Evolutionary conservation across 1,140 invertebrate genomes (phyloP).

Genomic region (Gerris buenoi): DNA sequence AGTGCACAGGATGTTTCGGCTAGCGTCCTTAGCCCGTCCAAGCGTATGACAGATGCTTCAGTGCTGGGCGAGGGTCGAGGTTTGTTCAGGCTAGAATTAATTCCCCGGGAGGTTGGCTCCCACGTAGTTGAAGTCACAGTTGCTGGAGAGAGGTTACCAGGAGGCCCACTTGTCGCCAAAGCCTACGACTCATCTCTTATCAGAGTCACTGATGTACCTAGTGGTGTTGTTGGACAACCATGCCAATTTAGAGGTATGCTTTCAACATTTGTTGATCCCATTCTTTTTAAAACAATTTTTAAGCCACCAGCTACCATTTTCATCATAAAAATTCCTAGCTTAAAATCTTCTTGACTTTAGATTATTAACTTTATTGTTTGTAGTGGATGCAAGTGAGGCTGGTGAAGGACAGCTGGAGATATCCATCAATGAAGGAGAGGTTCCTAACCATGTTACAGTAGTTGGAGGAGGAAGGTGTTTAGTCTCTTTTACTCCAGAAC

Average conservation of each 20-base stretch:
- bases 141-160: conserved; percentile 68
- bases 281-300: too few species aligned
- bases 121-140: conserved; percentile 77
- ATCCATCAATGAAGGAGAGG: conserved; percentile 93
- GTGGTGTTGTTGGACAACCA: conserved; percentile 76
- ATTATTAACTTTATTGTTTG: too few species aligned
- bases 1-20: conserved; percentile 43
- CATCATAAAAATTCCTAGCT: too few species aligned
- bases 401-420: conserved; percentile 95
- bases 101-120: conserved; percentile 77
- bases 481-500: conserved; percentile 89
- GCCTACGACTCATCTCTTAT: conserved; percentile 84
- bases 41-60: conserved; percentile 47
- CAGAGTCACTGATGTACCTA: conserved; percentile 72
- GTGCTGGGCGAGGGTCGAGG: conserved; percentile 57
- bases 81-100: conserved; percentile 75
- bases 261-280: too few species aligned
- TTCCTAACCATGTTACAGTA: conserved; percentile 92
- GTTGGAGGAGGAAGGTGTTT: conserved; percentile 85
- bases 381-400: conserved; percentile 88
- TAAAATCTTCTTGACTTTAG: too few species aligned
- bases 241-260: conserved; percentile 77
- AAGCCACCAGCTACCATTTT: too few species aligned
- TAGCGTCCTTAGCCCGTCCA: conserved; percentile 41
- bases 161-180: conserved; percentile 74